Evolutionary conservation across 37 sponge, comb jelly and placozoan species (phyloP).

Genomic region (Diacarnus erythraeanus): DNA sequence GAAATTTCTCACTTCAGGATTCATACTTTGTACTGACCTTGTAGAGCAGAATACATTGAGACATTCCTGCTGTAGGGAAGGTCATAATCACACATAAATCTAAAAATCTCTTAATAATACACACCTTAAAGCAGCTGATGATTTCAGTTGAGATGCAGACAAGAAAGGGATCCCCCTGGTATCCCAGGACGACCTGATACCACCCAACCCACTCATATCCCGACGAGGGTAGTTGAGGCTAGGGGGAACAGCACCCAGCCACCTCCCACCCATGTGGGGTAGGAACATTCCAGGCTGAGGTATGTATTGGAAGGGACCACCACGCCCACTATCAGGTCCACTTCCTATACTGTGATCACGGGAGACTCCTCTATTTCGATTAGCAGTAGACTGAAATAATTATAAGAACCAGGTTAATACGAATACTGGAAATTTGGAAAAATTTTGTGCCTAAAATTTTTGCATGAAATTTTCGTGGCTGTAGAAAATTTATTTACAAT

Average conservation of each 20-base stretch:
- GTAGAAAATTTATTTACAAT: no score
- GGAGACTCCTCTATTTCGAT: background rate
- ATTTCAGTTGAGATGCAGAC: background rate
- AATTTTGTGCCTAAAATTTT: no score
- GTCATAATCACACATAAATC: background rate
- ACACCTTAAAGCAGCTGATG: conserved; percentile 15
- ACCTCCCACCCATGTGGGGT: conserved; percentile 43
- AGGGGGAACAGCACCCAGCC: conserved; percentile 5
- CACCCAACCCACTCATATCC: background rate
- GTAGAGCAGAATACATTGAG: conserved; percentile 6
- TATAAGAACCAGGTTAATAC: no score
- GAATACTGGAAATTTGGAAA: no score
- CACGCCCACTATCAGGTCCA: conserved; percentile 22
- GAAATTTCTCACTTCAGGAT: background rate
- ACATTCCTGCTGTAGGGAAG: background rate
- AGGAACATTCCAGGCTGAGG: conserved; percentile 27
- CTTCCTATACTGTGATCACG: background rate
- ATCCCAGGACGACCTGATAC: conserved; percentile 16
- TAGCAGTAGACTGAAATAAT: background rate
- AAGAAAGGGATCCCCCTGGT: conserved; percentile 34
- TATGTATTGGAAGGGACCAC: conserved; percentile 10
- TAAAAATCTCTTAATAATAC: background rate
- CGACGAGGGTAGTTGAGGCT: conserved; percentile 9
- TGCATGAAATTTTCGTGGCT: no score
- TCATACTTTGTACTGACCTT: background rate